Base-by-base conservation (phyloP, 2,797 vertebrate genomes). In the Pterois miles region DNA sequence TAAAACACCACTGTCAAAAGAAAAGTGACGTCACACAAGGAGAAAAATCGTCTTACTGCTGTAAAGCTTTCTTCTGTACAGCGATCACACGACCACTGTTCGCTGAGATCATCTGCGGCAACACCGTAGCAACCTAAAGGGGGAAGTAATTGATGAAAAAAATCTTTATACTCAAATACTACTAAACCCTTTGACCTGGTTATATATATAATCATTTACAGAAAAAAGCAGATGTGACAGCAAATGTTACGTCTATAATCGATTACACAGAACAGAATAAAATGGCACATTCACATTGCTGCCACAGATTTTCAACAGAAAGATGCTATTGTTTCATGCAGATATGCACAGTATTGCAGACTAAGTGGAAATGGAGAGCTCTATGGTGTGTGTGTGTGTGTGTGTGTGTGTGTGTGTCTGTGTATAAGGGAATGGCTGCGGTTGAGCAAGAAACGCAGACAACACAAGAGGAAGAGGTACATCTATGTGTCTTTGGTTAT, bases 81-180 rank as follows among this genome's bases (percentile, higher is more conserved):
- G 60, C 97, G 96, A 90, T 96, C 97, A 94, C 98, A 99, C 0
- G 95, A 94, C 98, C 98, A 99, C 72, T 94, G 95, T 27, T 95
- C 92, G 23, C 74, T 83, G 81, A 97, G 93, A 71, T 97, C 96
- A 40, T 95, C 92, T 80, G 95, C 94, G 78, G 96, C 92, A 77
- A 98, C 93, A 67, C 98, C 98, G 50, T 99, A 99, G 92, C 98
- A 99, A 96, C 98, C 98, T 99, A 80, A 52, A 73, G 65, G 11
- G 86, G 48, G 25, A 27, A 63, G n/a, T 1, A 36, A 80, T n/a
- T 8, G 54, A 65, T 43, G 4, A 27, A 22, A 76, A 73, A 52
- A 56, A 71, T 59, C 11, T 14, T 65, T 12, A 48, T 9, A 36
- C 53, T 76, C 48, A 58, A 63, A 75, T 66, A n/a, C 58, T 34